Base-by-base conservation (phyloP, 92 coral and sea anemone genomes). In the Anthopleura xanthogrammica region DNA sequence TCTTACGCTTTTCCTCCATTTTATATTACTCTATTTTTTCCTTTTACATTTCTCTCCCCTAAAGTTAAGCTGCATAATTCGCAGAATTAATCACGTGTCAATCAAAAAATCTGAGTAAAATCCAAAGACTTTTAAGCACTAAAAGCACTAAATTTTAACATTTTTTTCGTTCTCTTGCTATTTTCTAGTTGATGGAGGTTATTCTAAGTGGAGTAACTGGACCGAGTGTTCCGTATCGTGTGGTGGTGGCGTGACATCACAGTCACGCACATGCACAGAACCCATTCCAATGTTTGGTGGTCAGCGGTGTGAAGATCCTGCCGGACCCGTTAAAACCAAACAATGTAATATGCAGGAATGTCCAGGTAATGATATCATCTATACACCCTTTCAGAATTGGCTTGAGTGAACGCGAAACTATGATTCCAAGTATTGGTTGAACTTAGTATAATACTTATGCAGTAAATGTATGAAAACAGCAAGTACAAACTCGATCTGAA, bases 241-340 rank as follows among this genome's bases (percentile, higher is more conserved):
- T 77, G 97, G 94, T 17, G 97, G 97, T 16, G 98, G 98, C 52
- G 85, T 93, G 65, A 71, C 88, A 9, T 93, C 98, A 58, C 85
- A 90, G 17, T 86, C 97, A 50, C 93, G 98, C 17, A 83, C 94
- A 5, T 95, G 98, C 57, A 90, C 95, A 0, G 86, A 91, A 60
- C 98, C 98, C 12, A 92, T 92, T 6, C 98, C 98, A 48, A 78
- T 90, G 94, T 95, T 89, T 62, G 98, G 95, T 75, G 98, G 98
- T 7, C 87, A 83, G 52, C 84, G 93, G 16, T 95, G 98, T 88
- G 73, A 87, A 60, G 91, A 87, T 50, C 88, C 90, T 84, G 98
- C 86, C 12, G 85, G 88, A 13, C 95, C 95, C 23, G 92, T 92
- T 41, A 93, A 95, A 77, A 94, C 93, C 48, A 90, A 95, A 70